Percentiles rank a stretch among this genome's conserved stretches.
Evolutionary conservation across 2,888 invertebrate genomes (phyloP).

Genomic region (Dascillus cervinus): DNA sequence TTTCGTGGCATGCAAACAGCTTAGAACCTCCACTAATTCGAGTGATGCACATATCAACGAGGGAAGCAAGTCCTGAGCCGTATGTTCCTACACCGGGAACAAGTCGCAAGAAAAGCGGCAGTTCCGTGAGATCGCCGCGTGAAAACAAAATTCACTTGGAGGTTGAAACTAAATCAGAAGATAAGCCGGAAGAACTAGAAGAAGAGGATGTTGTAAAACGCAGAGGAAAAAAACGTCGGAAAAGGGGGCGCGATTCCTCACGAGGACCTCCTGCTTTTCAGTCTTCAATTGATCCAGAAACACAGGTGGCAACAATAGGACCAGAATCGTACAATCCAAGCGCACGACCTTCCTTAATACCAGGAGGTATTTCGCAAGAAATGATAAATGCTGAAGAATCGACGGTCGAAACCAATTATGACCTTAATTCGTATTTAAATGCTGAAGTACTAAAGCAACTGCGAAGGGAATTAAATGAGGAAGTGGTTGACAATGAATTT

Average conservation of each 20-base stretch:
- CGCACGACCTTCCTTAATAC: conserved; percentile 56
- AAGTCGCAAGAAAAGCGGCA: conserved; percentile 7
- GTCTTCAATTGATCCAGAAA: conserved; percentile 56
- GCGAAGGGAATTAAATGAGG: conserved; percentile 58
- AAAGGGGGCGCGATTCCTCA: conserved; percentile 36
- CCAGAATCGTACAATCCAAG: conserved; percentile 61
- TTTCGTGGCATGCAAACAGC: conserved; percentile 46
- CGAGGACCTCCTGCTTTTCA: conserved; percentile 35
- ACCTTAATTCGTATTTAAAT: conserved; percentile 47
- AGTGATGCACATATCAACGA: too few relatives aligned
- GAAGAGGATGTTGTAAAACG: conserved; percentile 54
- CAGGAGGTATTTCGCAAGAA: conserved; percentile 37
- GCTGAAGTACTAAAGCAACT: conserved; percentile 57
- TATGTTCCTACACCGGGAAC: conserved; percentile 8
- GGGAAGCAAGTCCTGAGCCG: too few relatives aligned
- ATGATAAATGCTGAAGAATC: conserved; percentile 5
- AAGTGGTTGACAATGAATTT: conserved; percentile 62
- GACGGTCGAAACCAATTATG: conserved; percentile 14
- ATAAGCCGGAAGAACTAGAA: conserved; percentile 35
- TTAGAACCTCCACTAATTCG: conserved; percentile 38
- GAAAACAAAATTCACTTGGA: conserved; percentile 6
- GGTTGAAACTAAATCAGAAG: conserved; percentile 6
- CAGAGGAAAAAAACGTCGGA: conserved; percentile 47
- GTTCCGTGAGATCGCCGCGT: conserved; percentile 9
- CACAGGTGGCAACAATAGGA: conserved; percentile 42